Evolutionary conservation across 2,888 invertebrate genomes (phyloP), one percentile per base, ranked within the genome.

Genomic region (Xanthorhoe spadicearia): DNA sequence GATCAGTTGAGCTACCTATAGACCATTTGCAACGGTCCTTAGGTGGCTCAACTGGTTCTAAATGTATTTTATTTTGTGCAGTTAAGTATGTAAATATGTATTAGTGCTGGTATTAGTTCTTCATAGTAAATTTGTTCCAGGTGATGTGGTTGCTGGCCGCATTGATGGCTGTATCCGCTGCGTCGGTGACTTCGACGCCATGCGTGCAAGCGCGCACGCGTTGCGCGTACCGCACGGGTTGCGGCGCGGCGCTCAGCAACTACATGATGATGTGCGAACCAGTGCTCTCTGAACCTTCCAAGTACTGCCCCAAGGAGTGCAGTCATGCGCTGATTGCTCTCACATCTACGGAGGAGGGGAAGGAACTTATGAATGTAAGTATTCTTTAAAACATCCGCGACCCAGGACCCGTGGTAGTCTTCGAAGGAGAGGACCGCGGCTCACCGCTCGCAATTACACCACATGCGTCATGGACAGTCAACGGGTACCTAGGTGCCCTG

Each of bases 321-420:
- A 95, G 95, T 76, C 95, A 96, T 80, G 96, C 97, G 0, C 94
- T 97, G 48, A 96, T 97, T 51, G 96, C 97, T 0, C 93, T 97
- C 51, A 96, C 96, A 0, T 96, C 96, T 28, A 96, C 97, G 0
- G 96, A 95, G 59, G 96, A 97, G 82, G 97, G 97, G 59, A 95
- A 96, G 79, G 95, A 95, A 70, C 94, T 97, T 15, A 96, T 96
- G 95, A 95, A 94, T 82, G 96, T 96, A 84, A 94, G 95, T 89
- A 64, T 59, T 66, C 48, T 15, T 32, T n/a, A 18, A 8, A 10
- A 38, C n/a, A n/a, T n/a, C n/a, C n/a, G n/a, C n/a, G n/a, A n/a
- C n/a, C n/a, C n/a, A n/a, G n/a, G n/a, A n/a, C n/a, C n/a, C n/a
- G n/a, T n/a, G n/a, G n/a, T n/a, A n/a, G n/a, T n/a, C n/a, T n/a